Percentiles rank a stretch among this genome's conserved stretches.
These are phyloP conservation scores for Caenorhabditis sp. DNA, from an alignment of 2,888 invertebrate genomes.

Conservation along the genomic window DNA sequence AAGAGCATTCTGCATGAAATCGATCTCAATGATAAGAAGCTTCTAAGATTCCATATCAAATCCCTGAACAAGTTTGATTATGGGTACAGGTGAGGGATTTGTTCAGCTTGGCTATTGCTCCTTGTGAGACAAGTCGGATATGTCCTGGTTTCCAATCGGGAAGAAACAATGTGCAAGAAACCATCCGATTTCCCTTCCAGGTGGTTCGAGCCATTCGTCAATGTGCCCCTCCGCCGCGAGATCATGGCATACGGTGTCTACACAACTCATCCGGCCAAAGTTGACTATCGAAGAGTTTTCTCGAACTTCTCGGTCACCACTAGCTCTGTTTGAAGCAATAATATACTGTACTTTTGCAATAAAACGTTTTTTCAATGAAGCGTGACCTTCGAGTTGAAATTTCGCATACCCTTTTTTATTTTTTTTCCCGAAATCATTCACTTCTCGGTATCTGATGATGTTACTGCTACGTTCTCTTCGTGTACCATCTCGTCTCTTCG, in stretches of 20 bases:
- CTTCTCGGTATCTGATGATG: too few relatives aligned
- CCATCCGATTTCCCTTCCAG: not conserved
- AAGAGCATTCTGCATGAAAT: slow-evolving; percentile 27
- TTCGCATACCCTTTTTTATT: too few relatives aligned
- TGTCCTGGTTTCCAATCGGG: too few relatives aligned
- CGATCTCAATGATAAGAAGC: not conserved
- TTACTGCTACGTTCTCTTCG: too few relatives aligned
- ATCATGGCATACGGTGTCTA: not conserved
- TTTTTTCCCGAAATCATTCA: too few relatives aligned
- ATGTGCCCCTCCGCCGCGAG: not conserved
- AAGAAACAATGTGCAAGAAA: too few relatives aligned
- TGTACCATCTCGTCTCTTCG: not conserved
- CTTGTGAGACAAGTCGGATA: too few relatives aligned
- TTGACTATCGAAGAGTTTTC: not conserved
- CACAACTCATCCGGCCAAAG: not conserved
- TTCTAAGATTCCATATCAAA: not conserved
- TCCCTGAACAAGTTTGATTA: not conserved
- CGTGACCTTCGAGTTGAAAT: too few relatives aligned
- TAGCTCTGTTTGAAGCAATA: not conserved
- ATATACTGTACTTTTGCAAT: not conserved
- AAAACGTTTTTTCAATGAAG: too few relatives aligned
- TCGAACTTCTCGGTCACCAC: not conserved
- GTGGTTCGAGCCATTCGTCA: slow-evolving; percentile 7
- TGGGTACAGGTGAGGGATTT: not conserved
- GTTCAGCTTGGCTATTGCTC: too few relatives aligned